Evolutionary conservation across 1,140 invertebrate species (phyloP).

Genomic region (Papilio glaucus): DNA sequence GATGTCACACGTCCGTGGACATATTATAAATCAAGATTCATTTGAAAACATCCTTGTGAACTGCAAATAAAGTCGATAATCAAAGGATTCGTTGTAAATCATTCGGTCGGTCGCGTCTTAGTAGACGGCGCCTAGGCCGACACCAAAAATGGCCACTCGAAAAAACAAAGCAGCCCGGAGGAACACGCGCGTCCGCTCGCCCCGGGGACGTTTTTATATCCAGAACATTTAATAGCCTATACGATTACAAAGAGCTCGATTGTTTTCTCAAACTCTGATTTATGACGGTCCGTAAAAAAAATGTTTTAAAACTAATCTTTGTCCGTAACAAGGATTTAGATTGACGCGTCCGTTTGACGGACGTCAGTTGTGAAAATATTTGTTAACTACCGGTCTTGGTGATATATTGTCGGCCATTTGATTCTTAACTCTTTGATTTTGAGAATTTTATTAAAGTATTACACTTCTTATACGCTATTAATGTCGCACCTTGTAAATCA

Average conservation of each 20-base stretch:
- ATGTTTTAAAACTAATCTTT: constrained; percentile 46
- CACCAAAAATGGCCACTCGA: constrained; percentile 50
- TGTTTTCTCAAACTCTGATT: constrained; percentile 76
- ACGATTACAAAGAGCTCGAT: constrained; percentile 74
- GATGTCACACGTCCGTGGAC: constrained; percentile 20
- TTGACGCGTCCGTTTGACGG: constrained; percentile 43
- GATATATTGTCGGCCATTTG: constrained; percentile 53
- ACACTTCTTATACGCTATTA: constrained; percentile 28
- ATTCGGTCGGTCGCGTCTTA: constrained; percentile 62
- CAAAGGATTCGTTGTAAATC: constrained; percentile 61
- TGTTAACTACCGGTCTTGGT: constrained; percentile 68
- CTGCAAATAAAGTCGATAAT: constrained; percentile 67
- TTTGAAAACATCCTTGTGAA: constrained; percentile 38
- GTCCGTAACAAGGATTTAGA: constrained; percentile 46
- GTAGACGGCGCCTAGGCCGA: constrained; percentile 55
- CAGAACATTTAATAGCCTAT: constrained; percentile 73
- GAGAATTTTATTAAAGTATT: constrained; percentile 42
- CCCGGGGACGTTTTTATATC: constrained; percentile 64
- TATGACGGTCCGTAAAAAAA: constrained; percentile 51
- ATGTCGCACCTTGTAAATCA: constrained; percentile 30
- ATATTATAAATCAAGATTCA: constrained; percentile 28
- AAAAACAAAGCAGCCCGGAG: constrained; percentile 44
- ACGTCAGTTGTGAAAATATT: constrained; percentile 69
- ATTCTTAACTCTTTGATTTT: constrained; percentile 46
- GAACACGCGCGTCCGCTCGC: constrained; percentile 10